phyloP scores from a whole-genome alignment of 1,140 invertebrate genomes.

The Formica exsecta region DNA sequence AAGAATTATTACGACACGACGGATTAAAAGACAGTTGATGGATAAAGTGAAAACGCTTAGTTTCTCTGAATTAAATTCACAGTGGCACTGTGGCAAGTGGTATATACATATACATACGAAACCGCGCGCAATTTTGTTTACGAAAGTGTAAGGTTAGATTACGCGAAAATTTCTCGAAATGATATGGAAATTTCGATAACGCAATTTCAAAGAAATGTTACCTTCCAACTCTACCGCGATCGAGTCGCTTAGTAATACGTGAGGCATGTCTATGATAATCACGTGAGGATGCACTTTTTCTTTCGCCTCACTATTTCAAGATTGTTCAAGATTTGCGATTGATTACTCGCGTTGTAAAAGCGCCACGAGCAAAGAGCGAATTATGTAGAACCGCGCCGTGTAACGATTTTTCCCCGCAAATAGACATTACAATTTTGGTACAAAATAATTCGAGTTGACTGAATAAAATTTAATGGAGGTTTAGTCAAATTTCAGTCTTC shows the following conservation, averaged over 20 bases:
- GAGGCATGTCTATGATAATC: conserved; percentile 80
- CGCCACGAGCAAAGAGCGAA: conserved; percentile 23
- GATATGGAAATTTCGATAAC: background rate
- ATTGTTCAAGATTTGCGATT: conserved; percentile 1
- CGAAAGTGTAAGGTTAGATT: conserved; percentile 56
- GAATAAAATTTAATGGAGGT: background rate
- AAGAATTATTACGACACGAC: background rate
- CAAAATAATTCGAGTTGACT: background rate
- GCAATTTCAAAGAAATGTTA: conserved; percentile 66
- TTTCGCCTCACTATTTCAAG: background rate
- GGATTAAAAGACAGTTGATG: background rate
- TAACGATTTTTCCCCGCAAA: background rate
- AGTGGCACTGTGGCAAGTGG: background rate
- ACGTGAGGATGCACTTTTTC: background rate
- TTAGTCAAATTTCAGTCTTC: background rate
- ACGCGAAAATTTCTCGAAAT: background rate
- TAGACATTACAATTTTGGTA: no score
- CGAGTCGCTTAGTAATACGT: conserved; percentile 82
- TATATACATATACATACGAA: no score
- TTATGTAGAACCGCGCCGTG: background rate
- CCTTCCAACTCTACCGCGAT: conserved; percentile 84
- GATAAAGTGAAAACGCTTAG: background rate
- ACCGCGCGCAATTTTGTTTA: background rate
- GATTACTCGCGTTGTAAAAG: conserved; percentile 17
- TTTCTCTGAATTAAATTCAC: background rate